phyloP scores from a whole-genome alignment of 2,888 invertebrate species.

The Gastrophysa polygoni region DNA sequence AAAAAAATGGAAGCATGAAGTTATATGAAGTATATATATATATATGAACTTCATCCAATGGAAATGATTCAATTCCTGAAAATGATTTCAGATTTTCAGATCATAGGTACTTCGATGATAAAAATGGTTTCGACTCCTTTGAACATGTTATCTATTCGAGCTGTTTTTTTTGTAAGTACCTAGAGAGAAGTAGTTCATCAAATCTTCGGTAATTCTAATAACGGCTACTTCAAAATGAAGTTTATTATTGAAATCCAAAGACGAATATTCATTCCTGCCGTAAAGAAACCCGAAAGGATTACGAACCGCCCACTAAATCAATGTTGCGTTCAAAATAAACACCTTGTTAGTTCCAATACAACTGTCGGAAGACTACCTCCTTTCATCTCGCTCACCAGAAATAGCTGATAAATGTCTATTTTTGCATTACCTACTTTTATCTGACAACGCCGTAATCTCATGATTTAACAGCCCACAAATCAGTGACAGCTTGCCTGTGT shows the following conservation, averaged over 20 bases:
- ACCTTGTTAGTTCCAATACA: not conserved
- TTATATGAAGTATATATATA: too few species aligned
- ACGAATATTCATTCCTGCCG: not conserved
- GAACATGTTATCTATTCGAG: too few species aligned
- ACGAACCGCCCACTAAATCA: not conserved
- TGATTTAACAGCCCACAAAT: slow-evolving; percentile 16
- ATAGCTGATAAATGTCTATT: slow-evolving; percentile 16
- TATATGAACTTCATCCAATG: too few species aligned
- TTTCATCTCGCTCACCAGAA: slow-evolving; percentile 15
- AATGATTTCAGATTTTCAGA: too few species aligned
- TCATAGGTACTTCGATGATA: too few species aligned
- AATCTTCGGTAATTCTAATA: too few species aligned
- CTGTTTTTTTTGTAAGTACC: too few species aligned
- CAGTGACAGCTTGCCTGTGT: slow-evolving; percentile 3
- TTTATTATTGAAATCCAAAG: too few species aligned
- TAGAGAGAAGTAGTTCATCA: too few species aligned
- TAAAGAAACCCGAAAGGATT: not conserved
- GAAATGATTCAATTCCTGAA: too few species aligned
- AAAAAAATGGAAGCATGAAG: too few species aligned
- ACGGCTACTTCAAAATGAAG: not conserved
- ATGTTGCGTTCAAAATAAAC: slow-evolving; percentile 1
- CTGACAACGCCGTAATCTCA: slow-evolving; percentile 12
- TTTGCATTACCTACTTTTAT: slow-evolving; percentile 6
- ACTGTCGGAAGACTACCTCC: not conserved
- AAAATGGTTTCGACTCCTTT: too few species aligned